Percentiles rank a stretch among this genome's conserved stretches.
Conservation (phyloP, 2,113 vertebrate species). For the Phylloscopus trochilus region DNA sequence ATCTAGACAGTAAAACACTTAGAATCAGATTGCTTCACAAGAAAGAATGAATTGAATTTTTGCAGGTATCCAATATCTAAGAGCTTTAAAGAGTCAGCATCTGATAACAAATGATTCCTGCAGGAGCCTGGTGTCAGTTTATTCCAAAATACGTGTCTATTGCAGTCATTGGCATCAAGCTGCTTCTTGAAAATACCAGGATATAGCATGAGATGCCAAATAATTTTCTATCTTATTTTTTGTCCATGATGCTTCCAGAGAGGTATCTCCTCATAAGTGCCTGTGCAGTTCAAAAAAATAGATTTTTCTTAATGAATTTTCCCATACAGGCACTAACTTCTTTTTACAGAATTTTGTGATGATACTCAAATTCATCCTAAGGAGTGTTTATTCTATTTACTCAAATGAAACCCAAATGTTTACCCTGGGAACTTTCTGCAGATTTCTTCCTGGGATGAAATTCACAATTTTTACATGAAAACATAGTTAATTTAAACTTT, state of each 20-base stretch:
- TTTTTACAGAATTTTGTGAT: neutral
- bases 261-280: neutral
- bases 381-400: neutral
- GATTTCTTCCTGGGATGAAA: neutral
- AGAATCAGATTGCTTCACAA: conserved; percentile 31
- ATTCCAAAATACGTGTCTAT: neutral
- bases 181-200: neutral
- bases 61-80: conserved; percentile 9
- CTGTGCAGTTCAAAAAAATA: neutral
- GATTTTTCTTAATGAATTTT: neutral
- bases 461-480: neutral
- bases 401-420: neutral
- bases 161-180: neutral
- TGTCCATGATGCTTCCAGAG: neutral
- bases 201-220: neutral
- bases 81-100: neutral
- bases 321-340: neutral
- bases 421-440: neutral
- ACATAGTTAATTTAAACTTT: neutral
- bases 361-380: neutral
- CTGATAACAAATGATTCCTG: conserved; percentile 4
- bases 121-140: neutral
- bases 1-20: conserved; percentile 18
- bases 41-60: conserved; percentile 38
- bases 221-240: neutral